These are phyloP conservation scores for Tachysurus vachellii DNA, from an alignment of 2,113 vertebrate genomes.

Conservation along the genomic window DNA sequence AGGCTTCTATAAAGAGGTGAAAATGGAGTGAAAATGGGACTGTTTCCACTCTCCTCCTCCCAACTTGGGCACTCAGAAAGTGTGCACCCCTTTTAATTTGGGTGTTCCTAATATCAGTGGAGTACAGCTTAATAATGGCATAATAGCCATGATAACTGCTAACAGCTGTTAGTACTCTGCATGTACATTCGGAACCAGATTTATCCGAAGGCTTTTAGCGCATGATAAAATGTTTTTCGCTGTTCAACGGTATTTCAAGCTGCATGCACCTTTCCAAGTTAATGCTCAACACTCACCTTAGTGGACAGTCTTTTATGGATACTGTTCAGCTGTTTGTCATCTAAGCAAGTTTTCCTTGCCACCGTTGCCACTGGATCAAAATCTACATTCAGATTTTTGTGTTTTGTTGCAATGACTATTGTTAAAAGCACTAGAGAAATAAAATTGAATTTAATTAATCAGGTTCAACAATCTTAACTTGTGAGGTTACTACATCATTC, in stretches of 20 bases:
- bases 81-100: constrained; percentile 39
- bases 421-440: background rate
- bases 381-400: too few species aligned
- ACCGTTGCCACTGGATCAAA: background rate
- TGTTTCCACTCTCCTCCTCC: constrained; percentile 8
- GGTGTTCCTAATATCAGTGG: constrained; percentile 23
- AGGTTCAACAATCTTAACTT: background rate
- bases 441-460: background rate
- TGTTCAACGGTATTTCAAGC: background rate
- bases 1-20: constrained; percentile 38
- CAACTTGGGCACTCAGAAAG: constrained; percentile 14
- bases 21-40: constrained; percentile 42
- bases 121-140: constrained; percentile 32
- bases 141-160: constrained; percentile 29
- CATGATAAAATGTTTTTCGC: background rate
- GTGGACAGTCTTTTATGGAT: too few species aligned
- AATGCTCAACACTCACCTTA: background rate
- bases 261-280: background rate
- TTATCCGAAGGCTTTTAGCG: background rate
- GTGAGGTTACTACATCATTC: background rate
- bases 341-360: background rate
- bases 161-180: constrained; percentile 16
- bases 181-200: constrained; percentile 8
- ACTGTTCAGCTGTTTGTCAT: background rate
- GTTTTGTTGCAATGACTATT: background rate